phyloP scores from a whole-genome alignment of 2,888 invertebrate species.

The Mechanitis mazaeus region DNA sequence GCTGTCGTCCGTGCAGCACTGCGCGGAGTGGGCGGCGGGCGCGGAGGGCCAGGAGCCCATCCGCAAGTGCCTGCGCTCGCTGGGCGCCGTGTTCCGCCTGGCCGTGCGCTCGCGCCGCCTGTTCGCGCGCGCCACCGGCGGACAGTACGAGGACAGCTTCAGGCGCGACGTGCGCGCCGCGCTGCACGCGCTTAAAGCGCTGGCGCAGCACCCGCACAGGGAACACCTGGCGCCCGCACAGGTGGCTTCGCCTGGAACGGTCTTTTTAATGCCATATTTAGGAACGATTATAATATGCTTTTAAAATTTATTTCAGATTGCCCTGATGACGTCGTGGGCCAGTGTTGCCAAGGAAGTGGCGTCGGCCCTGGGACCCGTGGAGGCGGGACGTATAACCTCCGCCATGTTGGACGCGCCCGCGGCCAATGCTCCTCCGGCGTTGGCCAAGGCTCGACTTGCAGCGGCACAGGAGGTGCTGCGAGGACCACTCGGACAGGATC shows the following conservation, averaged over 20 bases:
- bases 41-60: slow-evolving; percentile 93
- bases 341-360: slow-evolving; percentile 89
- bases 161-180: slow-evolving; percentile 87
- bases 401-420: slow-evolving; percentile 88
- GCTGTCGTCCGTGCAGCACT: slow-evolving; percentile 91
- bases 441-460: slow-evolving; percentile 83
- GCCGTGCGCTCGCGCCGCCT: slow-evolving; percentile 91
- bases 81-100: slow-evolving; percentile 94
- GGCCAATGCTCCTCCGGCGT: slow-evolving; percentile 77
- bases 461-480: slow-evolving; percentile 85
- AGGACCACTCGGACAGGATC: slow-evolving; percentile 62
- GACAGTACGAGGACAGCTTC: slow-evolving; percentile 93
- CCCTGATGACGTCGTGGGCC: slow-evolving; percentile 87
- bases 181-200: slow-evolving; percentile 85
- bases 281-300: no score
- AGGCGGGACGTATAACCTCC: slow-evolving; percentile 85
- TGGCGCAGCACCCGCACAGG: slow-evolving; percentile 80
- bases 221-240: slow-evolving; percentile 87
- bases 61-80: slow-evolving; percentile 91
- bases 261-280: not conserved
- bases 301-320: slow-evolving; percentile 73
- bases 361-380: slow-evolving; percentile 83
- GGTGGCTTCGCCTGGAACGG: slow-evolving; percentile 44
- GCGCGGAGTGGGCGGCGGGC: slow-evolving; percentile 90
- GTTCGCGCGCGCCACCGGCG: slow-evolving; percentile 90